Percentiles rank a stretch among this genome's conserved stretches.
phyloP scores from a whole-genome alignment of 35 echinoderm and acorn worm genomes.

The Hemicentrotus pulcherrimus region DNA sequence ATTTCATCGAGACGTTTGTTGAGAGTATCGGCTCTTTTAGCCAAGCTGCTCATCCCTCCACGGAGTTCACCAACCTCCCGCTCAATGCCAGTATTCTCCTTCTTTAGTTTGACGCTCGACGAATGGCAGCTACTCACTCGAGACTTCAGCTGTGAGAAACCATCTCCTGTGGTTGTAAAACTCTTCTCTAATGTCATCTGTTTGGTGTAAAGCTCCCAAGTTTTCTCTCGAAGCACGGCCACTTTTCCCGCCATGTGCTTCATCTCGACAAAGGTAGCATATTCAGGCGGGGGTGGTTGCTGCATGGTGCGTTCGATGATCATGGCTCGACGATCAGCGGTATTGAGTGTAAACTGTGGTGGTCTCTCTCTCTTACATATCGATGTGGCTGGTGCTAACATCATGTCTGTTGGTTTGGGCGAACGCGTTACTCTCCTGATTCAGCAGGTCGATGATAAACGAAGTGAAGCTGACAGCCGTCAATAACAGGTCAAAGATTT shows the following conservation, averaged over 20 bases:
- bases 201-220: conserved; percentile 47
- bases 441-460: background rate
- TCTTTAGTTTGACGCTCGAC: background rate
- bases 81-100: conserved; percentile 17
- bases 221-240: conserved; percentile 31
- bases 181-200: conserved; percentile 48
- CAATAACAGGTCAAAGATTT: conserved; percentile 2
- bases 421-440: background rate
- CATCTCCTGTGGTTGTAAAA: conserved; percentile 17
- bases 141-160: conserved; percentile 15
- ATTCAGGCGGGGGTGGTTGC: conserved; percentile 9
- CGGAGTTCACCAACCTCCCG: conserved; percentile 27
- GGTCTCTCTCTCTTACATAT: background rate
- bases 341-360: background rate
- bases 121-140: conserved; percentile 15
- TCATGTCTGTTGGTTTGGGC: background rate
- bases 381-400: background rate
- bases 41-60: conserved; percentile 35
- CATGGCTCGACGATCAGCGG: background rate
- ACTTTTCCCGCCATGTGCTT: conserved; percentile 46
- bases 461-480: background rate
- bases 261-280: conserved; percentile 34
- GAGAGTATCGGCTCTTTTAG: background rate
- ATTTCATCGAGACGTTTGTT: conserved; percentile 44
- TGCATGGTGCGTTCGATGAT: conserved; percentile 16